Percentiles rank a stretch among this genome's conserved stretches.
phyloP scores from a whole-genome alignment of 1,140 invertebrate species.

The Megalopta genalis region DNA sequence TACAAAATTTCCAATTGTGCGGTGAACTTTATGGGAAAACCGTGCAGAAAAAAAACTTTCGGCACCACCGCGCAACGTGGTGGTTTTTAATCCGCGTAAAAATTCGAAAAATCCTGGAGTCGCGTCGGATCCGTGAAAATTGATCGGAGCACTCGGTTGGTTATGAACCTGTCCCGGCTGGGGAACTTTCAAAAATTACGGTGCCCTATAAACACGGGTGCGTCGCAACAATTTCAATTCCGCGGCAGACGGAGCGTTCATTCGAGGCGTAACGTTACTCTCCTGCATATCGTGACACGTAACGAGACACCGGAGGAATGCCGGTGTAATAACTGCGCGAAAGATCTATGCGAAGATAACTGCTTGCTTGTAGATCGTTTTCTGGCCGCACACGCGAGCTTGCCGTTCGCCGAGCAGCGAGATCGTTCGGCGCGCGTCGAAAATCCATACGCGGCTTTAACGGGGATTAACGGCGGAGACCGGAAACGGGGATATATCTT shows the following conservation, averaged over 20 bases:
- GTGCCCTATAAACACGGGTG: not conserved
- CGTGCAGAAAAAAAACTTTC: no score
- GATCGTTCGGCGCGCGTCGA: not conserved
- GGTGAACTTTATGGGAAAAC: no score
- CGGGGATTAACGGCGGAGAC: not conserved
- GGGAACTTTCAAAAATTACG: not conserved
- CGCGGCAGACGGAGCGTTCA: not conserved
- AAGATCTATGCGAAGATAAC: constrained; percentile 35
- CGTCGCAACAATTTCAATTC: constrained; percentile 9
- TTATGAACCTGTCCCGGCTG: not conserved
- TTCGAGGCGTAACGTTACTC: constrained; percentile 6
- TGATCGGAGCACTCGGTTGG: not conserved
- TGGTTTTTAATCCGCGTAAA: not conserved
- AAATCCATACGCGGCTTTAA: not conserved
- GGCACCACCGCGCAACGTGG: no score
- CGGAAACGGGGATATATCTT: not conserved
- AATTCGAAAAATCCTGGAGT: not conserved
- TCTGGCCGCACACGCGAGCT: not conserved
- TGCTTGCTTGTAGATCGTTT: constrained; percentile 1
- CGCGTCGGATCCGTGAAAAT: not conserved
- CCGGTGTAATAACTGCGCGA: constrained; percentile 25
- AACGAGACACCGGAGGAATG: constrained; percentile 33
- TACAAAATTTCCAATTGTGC: no score
- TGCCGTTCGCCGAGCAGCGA: not conserved
- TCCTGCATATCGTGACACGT: constrained; percentile 5